Evolutionary conservation across 2,113 vertebrate species (phyloP).

Genomic region (Xenopus borealis): DNA sequence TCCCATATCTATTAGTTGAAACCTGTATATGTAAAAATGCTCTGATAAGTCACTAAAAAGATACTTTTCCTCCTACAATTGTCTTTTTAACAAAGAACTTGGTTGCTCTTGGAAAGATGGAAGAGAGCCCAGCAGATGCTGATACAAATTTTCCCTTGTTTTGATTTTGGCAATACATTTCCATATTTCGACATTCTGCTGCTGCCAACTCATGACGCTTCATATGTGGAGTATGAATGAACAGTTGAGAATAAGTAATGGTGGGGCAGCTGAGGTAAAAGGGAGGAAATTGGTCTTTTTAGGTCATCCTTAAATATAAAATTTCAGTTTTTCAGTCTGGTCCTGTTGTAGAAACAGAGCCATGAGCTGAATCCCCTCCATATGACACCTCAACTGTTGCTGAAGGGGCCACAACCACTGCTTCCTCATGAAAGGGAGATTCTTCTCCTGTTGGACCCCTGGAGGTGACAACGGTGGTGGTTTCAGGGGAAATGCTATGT

Average conservation of each 20-base stretch:
- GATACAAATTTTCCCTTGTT: slow-evolving; percentile 8
- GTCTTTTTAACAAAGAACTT: background rate
- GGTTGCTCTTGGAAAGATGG: background rate
- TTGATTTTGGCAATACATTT: slow-evolving; percentile 34
- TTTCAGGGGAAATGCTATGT: slow-evolving; percentile 93
- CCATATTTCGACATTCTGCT: background rate
- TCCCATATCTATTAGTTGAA: slow-evolving; percentile 1
- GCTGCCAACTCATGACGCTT: slow-evolving; percentile 1
- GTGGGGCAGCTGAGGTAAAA: slow-evolving; percentile 49
- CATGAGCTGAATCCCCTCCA: slow-evolving; percentile 77
- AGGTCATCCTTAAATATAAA: slow-evolving; percentile 18
- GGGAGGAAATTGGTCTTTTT: slow-evolving; percentile 37
- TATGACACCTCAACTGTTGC: slow-evolving; percentile 56
- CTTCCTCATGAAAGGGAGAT: slow-evolving; percentile 85
- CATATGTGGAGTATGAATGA: slow-evolving; percentile 9
- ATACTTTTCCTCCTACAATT: background rate
- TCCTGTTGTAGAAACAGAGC: slow-evolving; percentile 91
- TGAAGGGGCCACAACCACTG: slow-evolving; percentile 51
- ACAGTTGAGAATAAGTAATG: slow-evolving; percentile 12
- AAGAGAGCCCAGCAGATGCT: slow-evolving; percentile 7
- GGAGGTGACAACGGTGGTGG: slow-evolving; percentile 78
- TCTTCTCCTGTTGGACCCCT: slow-evolving; percentile 82
- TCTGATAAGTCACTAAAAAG: slow-evolving; percentile 14
- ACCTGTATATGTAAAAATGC: slow-evolving; percentile 2
- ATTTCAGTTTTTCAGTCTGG: slow-evolving; percentile 74